Evolutionary conservation across 2,797 vertebrate genomes (phyloP), one percentile per base, ranked within the genome.

Genomic region (Rhodeus uyekii): DNA sequence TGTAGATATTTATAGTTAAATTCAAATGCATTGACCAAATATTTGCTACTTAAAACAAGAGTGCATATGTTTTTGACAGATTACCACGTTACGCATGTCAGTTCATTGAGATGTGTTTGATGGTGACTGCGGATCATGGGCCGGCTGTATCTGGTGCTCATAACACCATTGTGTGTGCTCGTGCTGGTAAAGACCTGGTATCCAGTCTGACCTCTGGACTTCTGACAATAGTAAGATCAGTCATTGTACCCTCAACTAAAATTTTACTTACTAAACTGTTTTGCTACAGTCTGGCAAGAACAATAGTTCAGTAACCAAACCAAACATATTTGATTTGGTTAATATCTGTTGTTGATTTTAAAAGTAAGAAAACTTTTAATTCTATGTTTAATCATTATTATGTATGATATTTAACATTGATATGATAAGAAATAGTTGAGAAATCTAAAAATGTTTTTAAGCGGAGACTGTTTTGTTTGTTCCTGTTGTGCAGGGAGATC

Each of bases 41-140:
- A 39, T 60, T 34, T 67, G 50, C 48, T 60, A 48, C 39, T 53
- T 73, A 12, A 61, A 76, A 44, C 16, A 3, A 10, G 16, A 69
- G 36, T 58, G 34, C 4, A 36, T 72, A 19, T 74, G 14, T 84
- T 38, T 67, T 42, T 74, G 14, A 78, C 86, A 99, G 98, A 93
- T 90, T 99, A 58, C 98, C 98, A 1, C 95, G 93, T 76, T 99
- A 98, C 0, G 96, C 97, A 85, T 98, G 97, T 90, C 97, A 99
- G 91, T 99, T 99, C 91, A 97, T 99, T 0, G 98, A 99, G 93
- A 99, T 99, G 98, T 99, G 98, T 84, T 92, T 99, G 83, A 99
- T 99, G 98, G 98, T 99, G 84, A 99, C 98, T 0, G 98, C 98
- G 1, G 98, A 99, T 87, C 98, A 99, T 0, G 98, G 98, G 0